These are phyloP conservation scores for Drosophila watanabei DNA, from an alignment of 1,140 invertebrate species.

Conservation along the genomic window DNA sequence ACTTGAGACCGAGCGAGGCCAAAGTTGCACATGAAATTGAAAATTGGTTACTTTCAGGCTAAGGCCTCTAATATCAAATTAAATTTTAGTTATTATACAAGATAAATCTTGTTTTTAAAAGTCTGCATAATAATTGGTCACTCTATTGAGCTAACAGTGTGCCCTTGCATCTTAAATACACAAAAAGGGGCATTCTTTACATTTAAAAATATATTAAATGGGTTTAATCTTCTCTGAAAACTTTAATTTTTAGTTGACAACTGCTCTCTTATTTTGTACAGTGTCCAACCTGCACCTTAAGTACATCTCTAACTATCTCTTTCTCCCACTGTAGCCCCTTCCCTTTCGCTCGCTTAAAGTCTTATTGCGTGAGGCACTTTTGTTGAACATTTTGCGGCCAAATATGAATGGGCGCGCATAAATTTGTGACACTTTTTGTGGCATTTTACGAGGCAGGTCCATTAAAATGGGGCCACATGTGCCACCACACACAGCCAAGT, in stretches of 20 bases:
- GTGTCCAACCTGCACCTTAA: slow-evolving; percentile 32
- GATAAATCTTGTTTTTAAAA: background rate
- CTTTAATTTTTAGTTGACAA: background rate
- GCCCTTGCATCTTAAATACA: background rate
- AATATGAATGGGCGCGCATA: slow-evolving; percentile 74
- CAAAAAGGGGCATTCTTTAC: too few species aligned
- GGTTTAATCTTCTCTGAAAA: background rate
- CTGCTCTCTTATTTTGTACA: background rate
- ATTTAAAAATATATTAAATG: background rate
- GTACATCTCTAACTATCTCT: slow-evolving; percentile 12
- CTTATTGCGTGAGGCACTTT: slow-evolving; percentile 44
- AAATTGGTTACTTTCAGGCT: background rate
- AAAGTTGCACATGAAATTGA: slow-evolving; percentile 21
- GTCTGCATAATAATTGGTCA: background rate
- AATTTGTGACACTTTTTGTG: slow-evolving; percentile 80
- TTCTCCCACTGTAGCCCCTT: background rate
- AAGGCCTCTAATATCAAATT: fast-evolving
- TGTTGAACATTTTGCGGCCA: slow-evolving; percentile 58
- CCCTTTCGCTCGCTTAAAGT: slow-evolving; percentile 15
- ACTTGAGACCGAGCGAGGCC: slow-evolving; percentile 38
- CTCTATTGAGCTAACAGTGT: background rate
- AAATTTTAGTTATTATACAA: background rate
- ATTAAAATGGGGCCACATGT: slow-evolving; percentile 81
- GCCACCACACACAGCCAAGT: slow-evolving; percentile 33
- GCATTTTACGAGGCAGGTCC: slow-evolving; percentile 79